Conservation (phyloP, 2,113 vertebrate genomes). For the Perca flavescens region DNA sequence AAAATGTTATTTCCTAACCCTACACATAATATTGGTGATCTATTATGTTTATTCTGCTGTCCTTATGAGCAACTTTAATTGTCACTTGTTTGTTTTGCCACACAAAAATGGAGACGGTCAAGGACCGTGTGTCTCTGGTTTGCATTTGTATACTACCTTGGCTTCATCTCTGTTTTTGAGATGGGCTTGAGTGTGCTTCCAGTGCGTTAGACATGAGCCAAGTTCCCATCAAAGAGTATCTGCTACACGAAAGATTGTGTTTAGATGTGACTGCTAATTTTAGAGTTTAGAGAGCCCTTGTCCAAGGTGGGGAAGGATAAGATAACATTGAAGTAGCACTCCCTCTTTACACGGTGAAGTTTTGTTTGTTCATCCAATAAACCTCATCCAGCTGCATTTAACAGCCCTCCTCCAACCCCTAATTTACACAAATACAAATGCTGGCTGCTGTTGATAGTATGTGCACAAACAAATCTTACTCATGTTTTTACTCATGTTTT, state of each 20-base stretch:
- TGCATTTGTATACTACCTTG: conserved; percentile 56
- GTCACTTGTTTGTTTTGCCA: not conserved
- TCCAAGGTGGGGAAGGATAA: conserved; percentile 76
- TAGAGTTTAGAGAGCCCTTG: conserved; percentile 69
- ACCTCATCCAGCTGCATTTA: conserved; percentile 10
- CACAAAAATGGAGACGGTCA: conserved; percentile 11
- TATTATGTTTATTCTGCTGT: not conserved
- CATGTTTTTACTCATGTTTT: conserved; percentile 39
- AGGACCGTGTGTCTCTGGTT: conserved; percentile 36
- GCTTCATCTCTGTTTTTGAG: conserved; percentile 61
- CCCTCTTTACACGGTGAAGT: conserved; percentile 44
- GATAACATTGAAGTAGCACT: conserved; percentile 73
- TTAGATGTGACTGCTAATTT: conserved; percentile 76
- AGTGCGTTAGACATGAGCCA: conserved; percentile 66
- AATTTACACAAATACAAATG: conserved; percentile 17
- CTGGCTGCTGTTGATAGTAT: not conserved
- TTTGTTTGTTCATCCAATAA: conserved; percentile 65
- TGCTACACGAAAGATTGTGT: conserved; percentile 73
- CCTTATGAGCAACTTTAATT: not conserved
- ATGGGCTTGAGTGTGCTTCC: conserved; percentile 58
- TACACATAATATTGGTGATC: not conserved
- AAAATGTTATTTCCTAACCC: not conserved
- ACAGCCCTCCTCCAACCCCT: conserved; percentile 6
- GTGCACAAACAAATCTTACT: conserved; percentile 23
- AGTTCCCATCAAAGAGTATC: conserved; percentile 78